These are phyloP conservation scores for Xestia rhomboidea DNA, from an alignment of 2,888 invertebrate species.

Conservation along the genomic window DNA sequence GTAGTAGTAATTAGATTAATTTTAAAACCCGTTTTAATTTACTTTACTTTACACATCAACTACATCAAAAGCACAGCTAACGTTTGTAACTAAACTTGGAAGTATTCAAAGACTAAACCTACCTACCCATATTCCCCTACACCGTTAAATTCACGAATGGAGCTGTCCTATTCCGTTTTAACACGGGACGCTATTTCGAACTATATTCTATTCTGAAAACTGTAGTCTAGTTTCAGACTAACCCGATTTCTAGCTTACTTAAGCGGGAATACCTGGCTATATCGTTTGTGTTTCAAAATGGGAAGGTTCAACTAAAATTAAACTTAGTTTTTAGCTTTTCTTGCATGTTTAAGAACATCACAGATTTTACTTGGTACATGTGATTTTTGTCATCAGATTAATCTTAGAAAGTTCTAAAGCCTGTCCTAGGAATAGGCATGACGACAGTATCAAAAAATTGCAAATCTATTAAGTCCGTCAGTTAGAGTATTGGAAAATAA, in stretches of 20 bases:
- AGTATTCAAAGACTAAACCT: too few relatives aligned
- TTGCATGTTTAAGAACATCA: background rate
- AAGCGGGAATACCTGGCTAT: background rate
- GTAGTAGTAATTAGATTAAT: too few relatives aligned
- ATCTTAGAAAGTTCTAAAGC: background rate
- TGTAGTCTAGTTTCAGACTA: conserved; percentile 14
- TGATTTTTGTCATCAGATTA: background rate
- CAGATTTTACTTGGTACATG: too few relatives aligned
- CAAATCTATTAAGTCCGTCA: too few relatives aligned
- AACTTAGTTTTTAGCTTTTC: background rate
- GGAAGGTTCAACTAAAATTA: background rate
- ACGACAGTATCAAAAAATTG: too few relatives aligned
- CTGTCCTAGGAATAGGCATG: background rate
- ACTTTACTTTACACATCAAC: too few relatives aligned
- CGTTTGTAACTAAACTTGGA: background rate
- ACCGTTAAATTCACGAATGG: background rate
- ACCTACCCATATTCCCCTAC: background rate
- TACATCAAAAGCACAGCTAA: background rate
- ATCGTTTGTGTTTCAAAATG: background rate
- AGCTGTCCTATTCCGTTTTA: conserved; percentile 15
- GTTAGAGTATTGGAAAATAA: too few relatives aligned
- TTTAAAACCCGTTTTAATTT: too few relatives aligned
- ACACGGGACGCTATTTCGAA: conserved; percentile 14
- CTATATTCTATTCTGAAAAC: conserved; percentile 17
- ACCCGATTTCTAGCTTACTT: conserved; percentile 15